These are phyloP conservation scores for Neolamprologus tretocephalus DNA, from an alignment of 2,113 vertebrate species.

Conservation along the genomic window DNA sequence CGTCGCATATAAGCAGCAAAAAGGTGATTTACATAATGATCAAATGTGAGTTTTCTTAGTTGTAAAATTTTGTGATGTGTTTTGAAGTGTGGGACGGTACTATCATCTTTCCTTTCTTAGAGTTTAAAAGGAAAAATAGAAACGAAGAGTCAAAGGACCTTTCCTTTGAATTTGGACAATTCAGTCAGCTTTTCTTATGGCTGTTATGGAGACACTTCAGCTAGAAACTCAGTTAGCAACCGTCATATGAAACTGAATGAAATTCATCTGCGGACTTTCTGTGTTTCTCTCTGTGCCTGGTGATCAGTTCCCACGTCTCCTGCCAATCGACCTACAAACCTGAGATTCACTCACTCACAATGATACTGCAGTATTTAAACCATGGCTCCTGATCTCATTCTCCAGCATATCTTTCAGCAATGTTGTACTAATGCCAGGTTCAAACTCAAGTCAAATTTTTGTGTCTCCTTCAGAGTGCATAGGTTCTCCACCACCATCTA, in stretches of 20 bases:
- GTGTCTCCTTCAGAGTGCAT: neutral
- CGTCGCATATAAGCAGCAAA: neutral
- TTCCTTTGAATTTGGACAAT: neutral
- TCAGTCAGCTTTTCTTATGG: neutral
- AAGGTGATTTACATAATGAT: neutral
- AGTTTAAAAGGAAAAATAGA: neutral
- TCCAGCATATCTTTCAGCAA: neutral
- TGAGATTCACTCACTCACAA: neutral
- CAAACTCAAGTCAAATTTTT: neutral
- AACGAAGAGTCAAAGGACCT: neutral
- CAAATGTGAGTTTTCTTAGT: neutral
- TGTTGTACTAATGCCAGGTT: neutral
- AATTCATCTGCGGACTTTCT: neutral
- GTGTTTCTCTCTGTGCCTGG: neutral
- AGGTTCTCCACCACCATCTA: neutral
- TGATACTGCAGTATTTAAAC: neutral
- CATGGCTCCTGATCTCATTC: neutral
- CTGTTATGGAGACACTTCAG: neutral
- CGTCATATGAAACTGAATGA: neutral
- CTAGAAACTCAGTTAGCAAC: neutral
- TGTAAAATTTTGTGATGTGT: neutral
- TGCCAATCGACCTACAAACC: neutral
- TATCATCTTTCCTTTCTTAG: neutral
- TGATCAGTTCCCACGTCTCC: neutral
- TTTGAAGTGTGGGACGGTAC: neutral